Conservation (phyloP, 2,113 vertebrate genomes). For the Oryzias celebensis region DNA sequence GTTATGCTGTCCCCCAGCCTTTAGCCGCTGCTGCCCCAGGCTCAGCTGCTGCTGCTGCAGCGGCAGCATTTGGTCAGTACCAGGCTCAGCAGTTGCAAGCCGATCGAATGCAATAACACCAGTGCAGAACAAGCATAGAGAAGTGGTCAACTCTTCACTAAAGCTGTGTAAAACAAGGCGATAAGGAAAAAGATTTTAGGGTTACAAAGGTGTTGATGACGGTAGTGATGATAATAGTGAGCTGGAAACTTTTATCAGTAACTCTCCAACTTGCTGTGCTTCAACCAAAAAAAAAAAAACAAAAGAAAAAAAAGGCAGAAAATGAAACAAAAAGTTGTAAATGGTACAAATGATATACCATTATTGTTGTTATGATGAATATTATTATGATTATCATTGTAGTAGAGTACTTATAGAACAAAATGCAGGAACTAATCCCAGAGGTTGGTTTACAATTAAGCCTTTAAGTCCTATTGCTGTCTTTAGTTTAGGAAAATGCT, state of each 20-base stretch:
- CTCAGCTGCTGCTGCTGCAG: constrained; percentile 83
- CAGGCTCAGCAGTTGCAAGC: constrained; percentile 97
- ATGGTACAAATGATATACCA: constrained; percentile 67
- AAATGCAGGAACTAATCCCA: constrained; percentile 79
- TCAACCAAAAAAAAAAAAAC: constrained; percentile 72
- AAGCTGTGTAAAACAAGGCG: constrained; percentile 50
- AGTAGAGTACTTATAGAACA: constrained; percentile 76
- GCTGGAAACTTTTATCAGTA: constrained; percentile 72
- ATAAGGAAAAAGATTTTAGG: constrained; percentile 46
- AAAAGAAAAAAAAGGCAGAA: constrained; percentile 52
- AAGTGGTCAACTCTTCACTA: constrained; percentile 29
- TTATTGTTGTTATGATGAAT: constrained; percentile 57
- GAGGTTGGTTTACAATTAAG: constrained; percentile 73
- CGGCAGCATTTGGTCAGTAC: constrained; percentile 92
- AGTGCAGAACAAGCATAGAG: constrained; percentile 44
- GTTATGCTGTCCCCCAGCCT: constrained; percentile 93
- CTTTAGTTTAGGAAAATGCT: constrained; percentile 69
- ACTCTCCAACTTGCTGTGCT: constrained; percentile 83
- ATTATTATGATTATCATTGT: constrained; percentile 76
- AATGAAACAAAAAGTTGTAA: constrained; percentile 64
- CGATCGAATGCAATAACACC: constrained; percentile 95
- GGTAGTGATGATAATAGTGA: constrained; percentile 61
- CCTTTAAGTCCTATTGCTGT: constrained; percentile 79
- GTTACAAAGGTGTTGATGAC: constrained; percentile 36
- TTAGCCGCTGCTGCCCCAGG: constrained; percentile 84